phyloP scores from a whole-genome alignment of 2,888 invertebrate species.

The Heliothis peltigera region DNA sequence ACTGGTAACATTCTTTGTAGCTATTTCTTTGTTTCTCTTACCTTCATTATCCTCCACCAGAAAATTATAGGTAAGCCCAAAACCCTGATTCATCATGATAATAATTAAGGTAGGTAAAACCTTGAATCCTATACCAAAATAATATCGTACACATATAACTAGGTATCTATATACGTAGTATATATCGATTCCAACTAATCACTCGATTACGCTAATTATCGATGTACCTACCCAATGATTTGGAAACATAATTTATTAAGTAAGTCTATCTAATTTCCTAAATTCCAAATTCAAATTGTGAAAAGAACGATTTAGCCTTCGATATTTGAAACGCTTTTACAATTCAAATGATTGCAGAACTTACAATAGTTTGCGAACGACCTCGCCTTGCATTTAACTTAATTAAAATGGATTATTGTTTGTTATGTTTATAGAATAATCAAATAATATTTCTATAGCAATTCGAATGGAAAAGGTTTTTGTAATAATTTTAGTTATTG shows the following conservation, averaged over 20 bases:
- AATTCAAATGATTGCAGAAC: constrained; percentile 38
- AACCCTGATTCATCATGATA: no score
- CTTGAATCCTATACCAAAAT: no score
- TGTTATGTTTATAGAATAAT: constrained; percentile 5
- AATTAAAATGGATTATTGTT: constrained; percentile 11
- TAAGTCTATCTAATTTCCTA: constrained; percentile 62
- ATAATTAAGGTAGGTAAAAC: no score
- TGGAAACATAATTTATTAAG: constrained; percentile 64
- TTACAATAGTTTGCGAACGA: constrained; percentile 28
- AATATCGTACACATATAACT: no score
- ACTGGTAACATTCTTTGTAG: no score
- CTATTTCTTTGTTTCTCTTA: no score
- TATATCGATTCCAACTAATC: constrained; percentile 49
- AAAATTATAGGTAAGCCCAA: no score
- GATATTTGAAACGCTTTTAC: constrained; percentile 40
- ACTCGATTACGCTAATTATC: constrained; percentile 58
- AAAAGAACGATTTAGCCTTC: constrained; percentile 37
- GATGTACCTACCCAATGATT: constrained; percentile 54
- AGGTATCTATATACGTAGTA: no score
- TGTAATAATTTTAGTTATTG: neutral
- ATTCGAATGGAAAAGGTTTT: neutral
- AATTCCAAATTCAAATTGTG: constrained; percentile 37
- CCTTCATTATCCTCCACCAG: no score
- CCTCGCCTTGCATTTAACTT: constrained; percentile 22
- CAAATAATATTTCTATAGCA: constrained; percentile 14